Evolutionary conservation across 1,140 invertebrate genomes (phyloP), one percentile per base, ranked within the genome.

Genomic region (Drosophila nebulosa): DNA sequence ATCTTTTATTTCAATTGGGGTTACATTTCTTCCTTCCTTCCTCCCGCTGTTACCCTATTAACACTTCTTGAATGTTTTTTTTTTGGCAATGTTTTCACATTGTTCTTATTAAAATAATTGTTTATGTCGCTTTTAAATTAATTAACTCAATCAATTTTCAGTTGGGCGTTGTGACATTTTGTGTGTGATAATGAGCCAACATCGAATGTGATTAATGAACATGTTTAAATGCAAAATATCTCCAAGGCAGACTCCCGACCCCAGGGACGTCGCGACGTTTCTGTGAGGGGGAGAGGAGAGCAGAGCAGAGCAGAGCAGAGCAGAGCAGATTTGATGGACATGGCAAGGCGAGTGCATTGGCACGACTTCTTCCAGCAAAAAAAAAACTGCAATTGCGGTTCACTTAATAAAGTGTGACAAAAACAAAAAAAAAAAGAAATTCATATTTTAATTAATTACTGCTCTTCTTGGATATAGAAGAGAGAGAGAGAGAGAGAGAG

Each of bases 121-220:
- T 55, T 55, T 30, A 30, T 18, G 24, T 30, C 16, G 16, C 52
- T 55, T 78, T 55, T 57, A 63, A 67, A 36, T 64, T 67, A 88
- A 77, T 83, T 65, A 58, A 78, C 88, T 81, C 62, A 88, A 86
- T 86, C 88, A 81, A 86, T 88, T 78, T 59, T 53, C 74, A 57
- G 51, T 65, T 35, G 73, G 73, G 72, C 74, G 65, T 46, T 74
- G 83, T 78, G 83, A 86, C 81, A 86, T 36, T 88, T 88, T 83
- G 56, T 42, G 56, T 42, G 63, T 63, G 81, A 86, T 86, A 86
- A 86, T 81, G 77, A 66, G 74, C 65, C 74, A 71, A 78, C 71
- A 61, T 75, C 70, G 67, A 88, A 78, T 66, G 67, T 78, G 78
- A 86, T 86, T 86, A 81, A 88, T 85, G 78, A 57, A 68, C 62